Percentiles rank a stretch among this genome's conserved stretches.
phyloP scores from a whole-genome alignment of 2,113 vertebrate genomes.

The Eupsittula cactorum region DNA sequence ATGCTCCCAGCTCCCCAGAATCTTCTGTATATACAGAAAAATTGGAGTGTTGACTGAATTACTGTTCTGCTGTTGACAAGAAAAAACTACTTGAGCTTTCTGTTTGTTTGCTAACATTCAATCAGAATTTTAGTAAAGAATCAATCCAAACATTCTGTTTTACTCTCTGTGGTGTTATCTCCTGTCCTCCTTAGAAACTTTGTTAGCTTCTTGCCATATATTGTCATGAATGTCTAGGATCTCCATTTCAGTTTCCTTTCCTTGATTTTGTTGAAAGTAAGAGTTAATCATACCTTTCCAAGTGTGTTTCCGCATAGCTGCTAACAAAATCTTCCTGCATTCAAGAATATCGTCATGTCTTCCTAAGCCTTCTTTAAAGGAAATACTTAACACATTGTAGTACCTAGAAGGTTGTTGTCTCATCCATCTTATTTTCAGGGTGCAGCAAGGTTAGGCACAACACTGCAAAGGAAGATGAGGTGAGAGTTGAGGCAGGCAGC shows the following conservation, averaged over 20 bases:
- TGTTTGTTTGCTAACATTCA: background rate
- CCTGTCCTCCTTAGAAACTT: background rate
- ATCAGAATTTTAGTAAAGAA: background rate
- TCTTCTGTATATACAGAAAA: background rate
- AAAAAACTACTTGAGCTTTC: background rate
- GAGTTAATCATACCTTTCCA: background rate
- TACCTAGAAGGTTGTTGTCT: background rate
- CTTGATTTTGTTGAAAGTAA: background rate
- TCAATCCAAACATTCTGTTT: background rate
- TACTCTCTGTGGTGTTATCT: background rate
- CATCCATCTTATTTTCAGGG: background rate
- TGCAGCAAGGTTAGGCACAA: background rate
- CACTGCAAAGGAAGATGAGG: background rate
- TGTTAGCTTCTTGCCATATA: background rate
- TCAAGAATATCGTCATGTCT: constrained; percentile 1
- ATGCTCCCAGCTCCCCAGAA: background rate
- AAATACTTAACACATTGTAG: background rate
- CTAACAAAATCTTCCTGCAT: background rate
- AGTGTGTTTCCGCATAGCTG: background rate
- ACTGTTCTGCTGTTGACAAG: background rate
- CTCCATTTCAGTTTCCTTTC: background rate
- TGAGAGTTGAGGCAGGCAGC: background rate
- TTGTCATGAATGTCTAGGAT: background rate
- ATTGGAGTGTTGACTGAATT: background rate
- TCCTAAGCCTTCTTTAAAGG: background rate